Evolutionary conservation across 2,888 invertebrate species (phyloP).

Genomic region (Rhyacophila evoluta): DNA sequence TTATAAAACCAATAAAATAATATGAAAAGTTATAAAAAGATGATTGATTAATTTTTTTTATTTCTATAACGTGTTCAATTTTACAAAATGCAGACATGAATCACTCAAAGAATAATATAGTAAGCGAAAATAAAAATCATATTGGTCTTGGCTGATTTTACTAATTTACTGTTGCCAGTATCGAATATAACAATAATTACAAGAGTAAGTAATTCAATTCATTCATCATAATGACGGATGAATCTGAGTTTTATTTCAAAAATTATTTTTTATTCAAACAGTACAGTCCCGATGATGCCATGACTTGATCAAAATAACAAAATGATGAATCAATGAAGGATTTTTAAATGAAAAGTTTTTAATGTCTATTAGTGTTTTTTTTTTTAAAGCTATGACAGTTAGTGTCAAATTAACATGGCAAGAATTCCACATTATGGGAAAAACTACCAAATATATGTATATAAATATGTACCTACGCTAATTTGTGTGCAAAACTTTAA

Average conservation of each 20-base stretch:
- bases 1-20: neutral
- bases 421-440: neutral
- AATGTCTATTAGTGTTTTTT: neutral
- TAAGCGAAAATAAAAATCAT: no score
- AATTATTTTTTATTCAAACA: no score
- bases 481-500: neutral
- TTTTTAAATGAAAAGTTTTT: neutral
- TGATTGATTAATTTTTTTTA: neutral
- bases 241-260: no score
- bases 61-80: neutral
- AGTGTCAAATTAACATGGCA: neutral
- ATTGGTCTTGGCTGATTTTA: no score
- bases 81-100: neutral
- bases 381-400: neutral
- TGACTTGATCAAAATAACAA: neutral
- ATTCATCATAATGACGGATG: no score
- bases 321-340: no score
- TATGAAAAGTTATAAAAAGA: neutral
- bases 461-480: neutral
- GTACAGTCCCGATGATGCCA: no score
- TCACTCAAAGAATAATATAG: neutral
- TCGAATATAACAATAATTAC: no score
- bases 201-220: no score
- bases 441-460: neutral
- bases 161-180: no score